Evolutionary conservation across 2,113 vertebrate species (phyloP).

Genomic region (Python bivittatus): DNA sequence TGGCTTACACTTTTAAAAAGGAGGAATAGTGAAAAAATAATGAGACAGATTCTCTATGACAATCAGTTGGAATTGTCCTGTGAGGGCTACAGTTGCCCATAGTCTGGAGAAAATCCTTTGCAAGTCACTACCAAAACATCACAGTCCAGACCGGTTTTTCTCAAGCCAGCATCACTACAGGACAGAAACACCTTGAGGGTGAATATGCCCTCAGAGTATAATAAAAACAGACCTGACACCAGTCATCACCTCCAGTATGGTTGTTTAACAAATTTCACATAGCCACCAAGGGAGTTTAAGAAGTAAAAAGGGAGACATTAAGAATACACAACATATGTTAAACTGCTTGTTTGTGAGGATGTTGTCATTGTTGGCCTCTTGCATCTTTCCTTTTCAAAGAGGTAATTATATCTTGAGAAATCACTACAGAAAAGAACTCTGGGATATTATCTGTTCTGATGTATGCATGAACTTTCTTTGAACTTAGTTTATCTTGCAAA

Average conservation of each 20-base stretch:
- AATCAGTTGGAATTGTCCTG: not conserved
- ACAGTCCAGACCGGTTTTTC: not conserved
- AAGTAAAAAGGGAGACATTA: not conserved
- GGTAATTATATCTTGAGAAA: not conserved
- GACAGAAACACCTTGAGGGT: not conserved
- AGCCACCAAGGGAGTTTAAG: not conserved
- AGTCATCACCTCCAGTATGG: not conserved
- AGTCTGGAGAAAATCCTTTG: not conserved
- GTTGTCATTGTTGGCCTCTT: not conserved
- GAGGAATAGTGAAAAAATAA: not conserved
- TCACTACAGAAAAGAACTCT: not conserved
- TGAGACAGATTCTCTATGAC: not conserved
- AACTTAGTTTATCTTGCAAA: not conserved
- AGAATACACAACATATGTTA: not conserved
- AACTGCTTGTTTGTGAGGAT: not conserved
- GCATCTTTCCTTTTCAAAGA: not conserved
- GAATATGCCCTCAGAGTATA: not conserved
- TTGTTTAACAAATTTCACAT: not conserved
- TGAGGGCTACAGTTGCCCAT: not conserved
- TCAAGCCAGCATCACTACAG: not conserved
- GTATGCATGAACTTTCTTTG: not conserved
- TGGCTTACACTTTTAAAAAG: not conserved
- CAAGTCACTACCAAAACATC: not conserved
- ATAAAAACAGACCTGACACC: not conserved
- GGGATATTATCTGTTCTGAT: not conserved